A percentile compares a stretch with the other conserved stretches of the same genome.
Evolutionary conservation across 2,797 vertebrate species (phyloP).

Genomic region (Prionace glauca): DNA sequence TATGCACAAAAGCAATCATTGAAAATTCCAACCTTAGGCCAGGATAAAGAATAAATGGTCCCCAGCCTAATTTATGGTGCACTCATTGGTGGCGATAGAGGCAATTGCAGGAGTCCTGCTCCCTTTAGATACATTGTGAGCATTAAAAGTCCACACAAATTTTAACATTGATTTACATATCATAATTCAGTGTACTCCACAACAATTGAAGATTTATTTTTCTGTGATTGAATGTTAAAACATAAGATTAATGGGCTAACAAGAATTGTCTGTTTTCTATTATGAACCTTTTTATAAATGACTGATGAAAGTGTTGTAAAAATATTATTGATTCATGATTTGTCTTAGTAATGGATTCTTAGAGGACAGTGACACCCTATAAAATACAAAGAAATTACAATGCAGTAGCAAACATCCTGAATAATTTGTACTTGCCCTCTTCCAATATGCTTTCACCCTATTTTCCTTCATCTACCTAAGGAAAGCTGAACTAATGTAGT

Average conservation of each 20-base stretch:
- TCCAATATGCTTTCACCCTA: background rate
- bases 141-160: background rate
- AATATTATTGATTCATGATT: background rate
- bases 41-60: background rate
- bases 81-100: background rate
- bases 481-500: background rate
- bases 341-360: background rate
- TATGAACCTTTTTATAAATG: conserved; percentile 1
- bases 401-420: background rate
- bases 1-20: background rate
- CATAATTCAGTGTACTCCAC: background rate
- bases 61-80: background rate
- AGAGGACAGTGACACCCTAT: background rate
- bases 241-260: background rate
- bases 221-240: background rate
- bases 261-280: background rate
- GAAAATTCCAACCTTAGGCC: background rate
- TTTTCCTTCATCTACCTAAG: background rate
- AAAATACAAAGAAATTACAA: background rate
- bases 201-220: background rate
- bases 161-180: conserved; percentile 10
- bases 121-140: background rate
- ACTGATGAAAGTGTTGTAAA: background rate
- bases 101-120: background rate
- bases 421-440: background rate